These are phyloP conservation scores for Bettongia penicillata DNA, from an alignment of 2,113 vertebrate genomes.

Conservation along the genomic window DNA sequence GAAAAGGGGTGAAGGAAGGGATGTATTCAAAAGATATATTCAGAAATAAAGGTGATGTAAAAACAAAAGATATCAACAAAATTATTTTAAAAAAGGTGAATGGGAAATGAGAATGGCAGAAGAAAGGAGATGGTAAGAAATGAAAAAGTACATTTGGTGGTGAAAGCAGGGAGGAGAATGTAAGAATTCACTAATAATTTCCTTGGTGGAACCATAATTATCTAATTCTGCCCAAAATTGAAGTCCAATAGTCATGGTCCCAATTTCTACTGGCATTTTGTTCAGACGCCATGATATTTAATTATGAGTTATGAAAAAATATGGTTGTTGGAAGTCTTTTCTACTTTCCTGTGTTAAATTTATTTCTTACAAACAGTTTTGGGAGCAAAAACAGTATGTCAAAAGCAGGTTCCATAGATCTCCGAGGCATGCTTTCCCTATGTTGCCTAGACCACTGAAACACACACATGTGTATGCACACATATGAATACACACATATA, in stretches of 20 bases:
- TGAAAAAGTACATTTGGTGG: conserved; percentile 11
- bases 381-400: background rate
- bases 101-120: conserved; percentile 8
- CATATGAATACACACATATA: too few relatives aligned
- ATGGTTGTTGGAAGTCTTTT: background rate
- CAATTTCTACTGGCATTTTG: background rate
- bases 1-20: background rate
- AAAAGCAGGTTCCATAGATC: background rate
- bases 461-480: too few relatives aligned
- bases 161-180: background rate
- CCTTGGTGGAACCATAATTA: conserved; percentile 4
- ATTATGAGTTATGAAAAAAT: conserved; percentile 5
- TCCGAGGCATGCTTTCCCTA: background rate
- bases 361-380: conserved; percentile 53
- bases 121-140: background rate
- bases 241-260: background rate
- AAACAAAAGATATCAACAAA: background rate
- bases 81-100: background rate
- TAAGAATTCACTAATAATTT: conserved; percentile 16
- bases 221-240: conserved; percentile 10
- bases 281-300: conserved; percentile 21
- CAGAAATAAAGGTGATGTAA: background rate
- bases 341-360: conserved; percentile 36
- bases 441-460: background rate
- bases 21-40: background rate